These are phyloP conservation scores for Tapera naevia DNA, from an alignment of 2,797 vertebrate species.

Conservation along the genomic window DNA sequence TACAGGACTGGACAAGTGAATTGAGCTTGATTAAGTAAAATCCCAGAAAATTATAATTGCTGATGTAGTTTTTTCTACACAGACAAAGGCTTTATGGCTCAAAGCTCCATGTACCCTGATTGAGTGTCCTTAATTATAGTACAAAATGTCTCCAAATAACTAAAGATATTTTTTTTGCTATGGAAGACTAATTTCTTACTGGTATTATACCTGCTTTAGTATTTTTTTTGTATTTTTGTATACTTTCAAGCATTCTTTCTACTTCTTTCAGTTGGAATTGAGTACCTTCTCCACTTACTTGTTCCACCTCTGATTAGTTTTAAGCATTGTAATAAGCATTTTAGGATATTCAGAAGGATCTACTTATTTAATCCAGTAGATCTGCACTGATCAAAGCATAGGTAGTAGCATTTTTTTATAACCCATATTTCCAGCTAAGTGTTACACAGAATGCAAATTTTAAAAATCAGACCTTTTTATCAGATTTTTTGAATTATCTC, in stretches of 20 bases:
- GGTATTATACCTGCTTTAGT: not conserved
- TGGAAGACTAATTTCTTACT: not conserved
- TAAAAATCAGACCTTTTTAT: not conserved
- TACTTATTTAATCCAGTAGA: not conserved
- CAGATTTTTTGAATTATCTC: slow-evolving; percentile 11
- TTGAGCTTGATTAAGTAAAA: not conserved
- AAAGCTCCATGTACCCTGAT: not conserved
- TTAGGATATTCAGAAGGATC: not conserved
- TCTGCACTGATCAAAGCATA: not conserved
- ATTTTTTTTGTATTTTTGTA: no score
- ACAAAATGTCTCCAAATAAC: not conserved
- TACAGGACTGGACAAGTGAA: not conserved
- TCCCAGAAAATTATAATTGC: not conserved
- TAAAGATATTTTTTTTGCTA: not conserved
- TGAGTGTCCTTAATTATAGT: not conserved
- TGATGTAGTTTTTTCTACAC: not conserved
- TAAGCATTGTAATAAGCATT: not conserved
- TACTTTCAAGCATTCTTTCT: not conserved
- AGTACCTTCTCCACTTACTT: not conserved
- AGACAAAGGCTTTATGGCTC: not conserved
- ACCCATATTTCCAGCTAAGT: not conserved
- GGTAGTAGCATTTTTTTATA: not conserved
- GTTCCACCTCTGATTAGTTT: not conserved
- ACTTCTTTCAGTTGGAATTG: not conserved
- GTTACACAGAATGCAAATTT: not conserved